A percentile compares a stretch with the other conserved stretches of the same genome.
These are phyloP conservation scores for Ostrea edulis DNA, from an alignment of 1,140 invertebrate species.

Conservation along the genomic window DNA sequence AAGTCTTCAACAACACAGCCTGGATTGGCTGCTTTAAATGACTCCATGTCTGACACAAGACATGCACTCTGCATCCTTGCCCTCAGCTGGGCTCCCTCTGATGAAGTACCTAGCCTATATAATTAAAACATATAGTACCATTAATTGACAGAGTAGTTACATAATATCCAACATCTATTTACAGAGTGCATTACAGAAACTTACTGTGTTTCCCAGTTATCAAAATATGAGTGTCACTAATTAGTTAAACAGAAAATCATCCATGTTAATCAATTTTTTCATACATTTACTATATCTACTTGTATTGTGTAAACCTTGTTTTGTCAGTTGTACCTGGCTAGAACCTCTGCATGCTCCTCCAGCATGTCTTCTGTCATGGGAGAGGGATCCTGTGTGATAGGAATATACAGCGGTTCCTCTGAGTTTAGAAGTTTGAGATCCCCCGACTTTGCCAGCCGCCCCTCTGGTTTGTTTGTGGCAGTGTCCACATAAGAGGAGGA, in stretches of 20 bases:
- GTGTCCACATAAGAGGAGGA: slow-evolving; percentile 67
- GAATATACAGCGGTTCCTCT: slow-evolving; percentile 86
- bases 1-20: slow-evolving; percentile 95
- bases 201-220: no score
- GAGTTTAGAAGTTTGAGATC: slow-evolving; percentile 72
- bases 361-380: slow-evolving; percentile 98
- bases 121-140: background rate
- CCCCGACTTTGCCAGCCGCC: slow-evolving; percentile 84
- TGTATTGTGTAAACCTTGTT: no score
- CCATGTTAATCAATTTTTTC: no score
- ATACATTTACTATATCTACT: no score
- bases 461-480: slow-evolving; percentile 82
- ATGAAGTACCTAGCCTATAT: slow-evolving; percentile 89
- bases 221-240: no score
- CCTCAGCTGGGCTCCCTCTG: slow-evolving; percentile 89
- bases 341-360: slow-evolving; percentile 94
- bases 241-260: no score
- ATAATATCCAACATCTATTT: no score
- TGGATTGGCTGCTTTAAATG: slow-evolving; percentile 99
- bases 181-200: no score
- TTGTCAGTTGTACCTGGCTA: slow-evolving; percentile 81
- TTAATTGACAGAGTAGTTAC: no score
- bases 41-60: slow-evolving; percentile 97
- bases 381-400: slow-evolving; percentile 94
- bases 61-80: slow-evolving; percentile 97